Evolutionary conservation across 2,797 vertebrate genomes (phyloP).

Genomic region (Diplodus puntazzo): DNA sequence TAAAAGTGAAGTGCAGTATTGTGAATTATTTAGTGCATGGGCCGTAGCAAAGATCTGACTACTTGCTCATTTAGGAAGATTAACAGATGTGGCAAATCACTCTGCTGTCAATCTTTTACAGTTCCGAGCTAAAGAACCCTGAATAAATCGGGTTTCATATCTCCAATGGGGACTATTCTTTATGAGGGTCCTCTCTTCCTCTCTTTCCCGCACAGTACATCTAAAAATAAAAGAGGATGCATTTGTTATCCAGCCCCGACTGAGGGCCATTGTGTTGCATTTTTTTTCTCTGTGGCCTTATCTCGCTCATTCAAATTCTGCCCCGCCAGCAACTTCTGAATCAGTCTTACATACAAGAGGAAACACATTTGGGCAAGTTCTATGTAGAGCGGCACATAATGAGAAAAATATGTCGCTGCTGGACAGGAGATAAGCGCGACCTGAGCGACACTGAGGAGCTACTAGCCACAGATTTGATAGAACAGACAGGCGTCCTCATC

Average conservation of each 20-base stretch:
- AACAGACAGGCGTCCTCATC: conserved; percentile 39
- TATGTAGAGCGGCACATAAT: conserved; percentile 65
- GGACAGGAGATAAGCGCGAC: conserved; percentile 60
- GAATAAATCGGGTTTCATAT: conserved; percentile 82
- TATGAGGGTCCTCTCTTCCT: conserved; percentile 66
- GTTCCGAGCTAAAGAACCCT: conserved; percentile 67
- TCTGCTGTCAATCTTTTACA: conserved; percentile 79
- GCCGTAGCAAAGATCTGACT: conserved; percentile 79
- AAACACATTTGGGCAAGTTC: conserved; percentile 68
- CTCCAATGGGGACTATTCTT: conserved; percentile 70
- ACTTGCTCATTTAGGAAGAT: conserved; percentile 83
- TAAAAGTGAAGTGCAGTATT: conserved; percentile 76
- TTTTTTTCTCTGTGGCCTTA: conserved; percentile 71
- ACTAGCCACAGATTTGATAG: conserved; percentile 17
- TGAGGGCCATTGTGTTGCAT: conserved; percentile 75
- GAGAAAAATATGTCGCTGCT: conserved; percentile 57
- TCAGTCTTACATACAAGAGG: conserved; percentile 66
- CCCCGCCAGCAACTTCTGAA: conserved; percentile 79
- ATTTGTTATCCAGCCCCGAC: conserved; percentile 75
- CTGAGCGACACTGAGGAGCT: conserved; percentile 19
- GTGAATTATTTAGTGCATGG: conserved; percentile 84
- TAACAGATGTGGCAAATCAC: conserved; percentile 82
- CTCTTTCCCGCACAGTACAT: conserved; percentile 56
- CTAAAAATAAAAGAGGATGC: conserved; percentile 71
- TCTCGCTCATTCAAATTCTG: conserved; percentile 83